Evolutionary conservation across 92 coral and sea anemone species (phyloP), one percentile per base, ranked within the genome.

Genomic region (Parazoanthus darwini): DNA sequence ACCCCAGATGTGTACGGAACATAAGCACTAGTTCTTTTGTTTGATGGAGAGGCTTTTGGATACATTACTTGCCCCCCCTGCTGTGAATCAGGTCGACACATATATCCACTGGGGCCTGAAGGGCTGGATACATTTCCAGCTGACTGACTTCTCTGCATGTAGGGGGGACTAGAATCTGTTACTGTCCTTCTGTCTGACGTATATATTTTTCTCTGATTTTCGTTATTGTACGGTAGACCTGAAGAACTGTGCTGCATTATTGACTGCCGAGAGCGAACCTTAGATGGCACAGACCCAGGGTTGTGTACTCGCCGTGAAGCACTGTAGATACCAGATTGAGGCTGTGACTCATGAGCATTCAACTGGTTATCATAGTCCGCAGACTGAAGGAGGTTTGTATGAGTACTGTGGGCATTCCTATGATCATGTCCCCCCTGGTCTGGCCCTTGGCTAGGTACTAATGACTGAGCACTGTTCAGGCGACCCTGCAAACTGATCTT

Each of bases 401-500:
- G 63, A 23, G 38, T 23, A 70, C 38, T 43, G 13, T 13, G 43
- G 5, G n/a, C 5, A 3, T 71, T 74, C 14, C 10, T 20, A 7
- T 72, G 79, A 44, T 18, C 74, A 71, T 44, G 38, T 3, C 22
- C 79, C 50, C 44, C 38, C 5, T 70, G 78, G 29, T 29, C 42
- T 36, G 33, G 15, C 37, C 43, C 79, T 29, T 23, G 66, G 44
- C 29, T 44, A 6, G 18, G 66, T 13, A 23, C 54, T 26, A 73
- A 89, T 20, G 91, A 93, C 73, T 91, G 89, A 3, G 96, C 96
- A 54, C 93, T 92, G 82, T 92, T 92, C 51, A 92, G 23, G 51
- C 93, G 88, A 29, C 89, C 88, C 76, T 92, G 89, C 90, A 95
- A 88, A 67, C 56, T 95, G 72, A 95, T 93, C 67, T 84, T 90